These are phyloP conservation scores for Sinocyclocheilus anshuiensis DNA, from an alignment of 2,113 vertebrate species.

Conservation along the genomic window DNA sequence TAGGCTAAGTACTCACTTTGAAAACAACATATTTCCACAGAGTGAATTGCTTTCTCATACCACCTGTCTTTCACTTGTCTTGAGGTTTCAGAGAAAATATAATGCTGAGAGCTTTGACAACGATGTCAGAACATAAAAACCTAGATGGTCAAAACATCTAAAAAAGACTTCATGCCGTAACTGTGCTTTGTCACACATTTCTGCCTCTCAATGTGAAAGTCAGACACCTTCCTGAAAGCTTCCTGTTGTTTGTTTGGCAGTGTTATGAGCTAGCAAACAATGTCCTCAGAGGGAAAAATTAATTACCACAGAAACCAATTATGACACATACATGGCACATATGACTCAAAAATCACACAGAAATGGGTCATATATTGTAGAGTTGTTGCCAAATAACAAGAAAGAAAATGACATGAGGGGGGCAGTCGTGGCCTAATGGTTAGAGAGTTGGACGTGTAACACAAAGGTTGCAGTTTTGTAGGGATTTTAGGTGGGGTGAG, in stretches of 20 bases:
- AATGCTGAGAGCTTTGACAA: conserved; percentile 10
- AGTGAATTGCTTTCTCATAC: background rate
- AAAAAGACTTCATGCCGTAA: background rate
- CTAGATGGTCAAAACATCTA: background rate
- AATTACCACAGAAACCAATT: conserved; percentile 6
- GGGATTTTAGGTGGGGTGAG: too few relatives aligned
- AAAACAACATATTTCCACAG: background rate
- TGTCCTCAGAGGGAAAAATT: conserved; percentile 9
- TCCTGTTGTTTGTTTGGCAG: background rate
- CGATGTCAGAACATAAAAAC: background rate
- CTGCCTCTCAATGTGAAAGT: background rate
- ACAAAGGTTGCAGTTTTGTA: too few relatives aligned
- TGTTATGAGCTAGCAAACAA: background rate
- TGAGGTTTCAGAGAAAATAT: background rate
- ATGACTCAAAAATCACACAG: background rate
- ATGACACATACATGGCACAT: background rate
- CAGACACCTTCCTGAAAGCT: background rate
- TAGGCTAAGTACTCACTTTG: background rate
- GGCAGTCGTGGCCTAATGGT: too few relatives aligned
- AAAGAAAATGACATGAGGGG: too few relatives aligned
- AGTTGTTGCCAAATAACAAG: too few relatives aligned
- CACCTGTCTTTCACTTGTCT: background rate
- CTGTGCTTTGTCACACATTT: conserved; percentile 9
- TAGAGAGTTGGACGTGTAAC: too few relatives aligned
- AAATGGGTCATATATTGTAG: background rate